Percentiles rank a stretch among this genome's conserved stretches.
Conservation (phyloP, 1,140 invertebrate genomes). For the Asbolus verrucosus region DNA sequence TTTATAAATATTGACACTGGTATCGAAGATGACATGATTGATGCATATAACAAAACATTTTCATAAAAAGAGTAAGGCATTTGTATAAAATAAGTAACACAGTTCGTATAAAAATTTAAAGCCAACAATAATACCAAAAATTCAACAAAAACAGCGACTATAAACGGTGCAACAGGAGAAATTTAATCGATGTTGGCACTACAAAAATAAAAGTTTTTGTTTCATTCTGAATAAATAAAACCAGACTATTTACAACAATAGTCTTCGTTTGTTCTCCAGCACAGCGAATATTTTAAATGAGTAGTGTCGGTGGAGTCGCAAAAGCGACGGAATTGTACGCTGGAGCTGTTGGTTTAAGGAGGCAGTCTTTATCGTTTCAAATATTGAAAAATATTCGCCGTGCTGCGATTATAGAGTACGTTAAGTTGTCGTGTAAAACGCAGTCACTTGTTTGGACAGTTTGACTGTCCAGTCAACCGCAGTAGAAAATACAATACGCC, state of each 20-base stretch:
- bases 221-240: conserved; percentile 46
- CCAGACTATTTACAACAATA: conserved; percentile 62
- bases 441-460: no score
- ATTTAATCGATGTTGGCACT: conserved; percentile 27
- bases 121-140: conserved; percentile 38
- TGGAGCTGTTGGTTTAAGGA: no score
- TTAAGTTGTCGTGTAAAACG: conserved; percentile 29
- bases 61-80: conserved; percentile 16
- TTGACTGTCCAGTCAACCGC: background rate
- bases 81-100: conserved; percentile 10
- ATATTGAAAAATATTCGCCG: conserved; percentile 11
- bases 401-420: background rate
- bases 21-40: conserved; percentile 39
- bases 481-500: background rate
- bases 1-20: conserved; percentile 52
- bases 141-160: conserved; percentile 4
- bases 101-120: conserved; percentile 28
- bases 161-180: background rate
- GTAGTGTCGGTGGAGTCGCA: no score
- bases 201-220: conserved; percentile 48
- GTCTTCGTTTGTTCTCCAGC: conserved; percentile 47
- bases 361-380: no score
- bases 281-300: conserved; percentile 28
- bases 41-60: conserved; percentile 7
- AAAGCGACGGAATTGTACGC: no score